phyloP scores from a whole-genome alignment of 35 echinoderm and acorn worm genomes.

The Heliocidaris erythrogramma region DNA sequence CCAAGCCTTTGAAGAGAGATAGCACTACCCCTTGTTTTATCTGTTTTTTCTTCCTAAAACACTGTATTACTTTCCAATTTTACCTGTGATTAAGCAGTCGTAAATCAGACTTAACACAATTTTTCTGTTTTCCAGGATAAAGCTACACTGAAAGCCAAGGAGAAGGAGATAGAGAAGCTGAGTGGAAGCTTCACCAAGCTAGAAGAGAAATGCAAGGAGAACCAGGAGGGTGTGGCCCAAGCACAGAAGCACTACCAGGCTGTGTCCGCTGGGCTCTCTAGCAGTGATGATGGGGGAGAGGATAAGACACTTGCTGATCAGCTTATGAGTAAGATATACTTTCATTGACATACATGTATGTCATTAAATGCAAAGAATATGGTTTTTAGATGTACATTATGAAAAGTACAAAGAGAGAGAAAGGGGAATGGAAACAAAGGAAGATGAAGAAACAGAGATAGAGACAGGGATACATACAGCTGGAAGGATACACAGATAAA shows the following conservation, averaged over 20 bases:
- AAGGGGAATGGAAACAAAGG: too few species aligned
- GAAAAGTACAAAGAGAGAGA: too few species aligned
- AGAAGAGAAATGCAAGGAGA: conserved; percentile 68
- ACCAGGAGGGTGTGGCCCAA: conserved; percentile 63
- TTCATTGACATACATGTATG: too few species aligned
- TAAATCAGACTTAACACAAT: too few species aligned
- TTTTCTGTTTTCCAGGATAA: conserved; percentile 64
- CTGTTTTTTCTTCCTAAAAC: too few species aligned
- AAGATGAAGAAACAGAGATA: too few species aligned
- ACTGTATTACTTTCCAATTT: too few species aligned
- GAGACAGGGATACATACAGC: not conserved
- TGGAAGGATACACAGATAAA: not conserved
- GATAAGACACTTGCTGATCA: conserved; percentile 93
- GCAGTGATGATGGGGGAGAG: conserved; percentile 89
- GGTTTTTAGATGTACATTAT: too few species aligned
- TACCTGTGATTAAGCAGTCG: too few species aligned
- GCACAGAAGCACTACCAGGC: conserved; percentile 98
- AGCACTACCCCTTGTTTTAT: too few species aligned
- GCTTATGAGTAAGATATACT: conserved; percentile 67
- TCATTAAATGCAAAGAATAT: too few species aligned
- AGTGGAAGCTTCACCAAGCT: conserved; percentile 78
- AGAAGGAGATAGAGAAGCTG: conserved; percentile 91
- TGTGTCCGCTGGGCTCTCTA: conserved; percentile 89
- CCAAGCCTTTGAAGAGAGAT: too few species aligned
- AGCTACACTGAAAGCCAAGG: conserved; percentile 82